phyloP scores from a whole-genome alignment of 1,140 invertebrate species.

The Chymomyza costata region DNA sequence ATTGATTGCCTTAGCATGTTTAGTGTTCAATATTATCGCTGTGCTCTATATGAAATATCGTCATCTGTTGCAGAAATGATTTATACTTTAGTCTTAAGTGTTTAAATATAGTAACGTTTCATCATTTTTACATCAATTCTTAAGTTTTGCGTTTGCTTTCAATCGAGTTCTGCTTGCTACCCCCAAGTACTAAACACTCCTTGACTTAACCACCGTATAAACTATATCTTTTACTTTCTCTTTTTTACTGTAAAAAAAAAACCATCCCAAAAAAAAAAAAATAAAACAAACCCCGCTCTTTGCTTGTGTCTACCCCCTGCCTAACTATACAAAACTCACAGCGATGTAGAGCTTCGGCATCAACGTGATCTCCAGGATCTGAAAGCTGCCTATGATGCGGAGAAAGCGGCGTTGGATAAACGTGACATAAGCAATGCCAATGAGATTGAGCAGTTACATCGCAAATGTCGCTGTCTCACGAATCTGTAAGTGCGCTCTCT shows the following conservation, averaged over 20 bases:
- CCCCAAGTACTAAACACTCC: background rate
- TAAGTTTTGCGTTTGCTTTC: no score
- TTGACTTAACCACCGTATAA: conserved; percentile 9
- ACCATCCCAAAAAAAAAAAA: no score
- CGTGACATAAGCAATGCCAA: conserved; percentile 75
- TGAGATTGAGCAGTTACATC: conserved; percentile 77
- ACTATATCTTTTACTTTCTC: conserved; percentile 31
- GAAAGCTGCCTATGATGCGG: conserved; percentile 68
- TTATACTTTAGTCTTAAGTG: conserved; percentile 3
- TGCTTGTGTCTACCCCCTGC: conserved; percentile 3
- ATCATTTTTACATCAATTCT: no score
- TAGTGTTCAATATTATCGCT: conserved; percentile 66
- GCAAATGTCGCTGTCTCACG: conserved; percentile 77
- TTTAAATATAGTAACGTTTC: conserved; percentile 6
- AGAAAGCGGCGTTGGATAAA: conserved; percentile 68
- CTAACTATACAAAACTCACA: conserved; percentile 22
- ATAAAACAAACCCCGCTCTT: conserved; percentile 14
- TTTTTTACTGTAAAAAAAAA: conserved; percentile 23
- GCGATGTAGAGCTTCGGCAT: conserved; percentile 67
- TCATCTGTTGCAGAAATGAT: conserved; percentile 41
- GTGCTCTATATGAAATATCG: conserved; percentile 66
- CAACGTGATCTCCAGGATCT: conserved; percentile 72
- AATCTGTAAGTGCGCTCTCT: conserved; percentile 78
- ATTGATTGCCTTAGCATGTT: conserved; percentile 64
- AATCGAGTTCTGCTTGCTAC: conserved; percentile 14